Evolutionary conservation across 2,888 invertebrate species (phyloP).

Genomic region (Octonoba sinensis): DNA sequence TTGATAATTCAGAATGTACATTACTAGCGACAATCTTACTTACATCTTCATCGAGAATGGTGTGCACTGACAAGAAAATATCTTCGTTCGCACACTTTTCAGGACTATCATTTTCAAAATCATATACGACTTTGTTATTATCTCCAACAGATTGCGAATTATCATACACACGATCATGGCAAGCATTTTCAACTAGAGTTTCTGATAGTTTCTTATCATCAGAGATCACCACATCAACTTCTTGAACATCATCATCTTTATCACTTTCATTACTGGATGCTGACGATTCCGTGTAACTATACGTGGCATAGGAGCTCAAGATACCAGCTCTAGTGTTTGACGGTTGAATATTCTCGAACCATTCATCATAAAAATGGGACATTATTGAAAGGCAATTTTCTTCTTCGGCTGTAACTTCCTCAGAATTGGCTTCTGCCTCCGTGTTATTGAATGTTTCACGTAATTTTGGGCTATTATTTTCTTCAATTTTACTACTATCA

Average conservation of each 20-base stretch:
- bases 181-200: no score
- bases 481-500: no score
- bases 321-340: conserved; percentile 14
- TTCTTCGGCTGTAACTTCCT: conserved; percentile 1
- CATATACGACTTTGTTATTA: no score
- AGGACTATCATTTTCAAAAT: background rate
- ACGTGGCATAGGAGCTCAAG: conserved; percentile 24
- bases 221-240: no score
- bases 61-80: no score
- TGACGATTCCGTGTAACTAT: conserved; percentile 28
- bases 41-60: no score
- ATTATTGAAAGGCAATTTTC: conserved; percentile 42
- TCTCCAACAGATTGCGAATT: no score
- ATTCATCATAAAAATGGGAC: conserved; percentile 60
- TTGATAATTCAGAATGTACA: no score
- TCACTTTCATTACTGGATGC: conserved; percentile 41
- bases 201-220: no score
- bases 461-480: no score
- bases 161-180: background rate
- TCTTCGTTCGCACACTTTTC: background rate
- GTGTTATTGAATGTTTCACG: no score
- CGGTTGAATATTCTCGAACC: conserved; percentile 38
- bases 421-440: background rate
- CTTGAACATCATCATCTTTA: conserved; percentile 9
- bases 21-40: no score